A percentile compares a stretch with the other conserved stretches of the same genome.
phyloP scores from a whole-genome alignment of 2,797 vertebrate species.

The Lycodopsis pacificus region DNA sequence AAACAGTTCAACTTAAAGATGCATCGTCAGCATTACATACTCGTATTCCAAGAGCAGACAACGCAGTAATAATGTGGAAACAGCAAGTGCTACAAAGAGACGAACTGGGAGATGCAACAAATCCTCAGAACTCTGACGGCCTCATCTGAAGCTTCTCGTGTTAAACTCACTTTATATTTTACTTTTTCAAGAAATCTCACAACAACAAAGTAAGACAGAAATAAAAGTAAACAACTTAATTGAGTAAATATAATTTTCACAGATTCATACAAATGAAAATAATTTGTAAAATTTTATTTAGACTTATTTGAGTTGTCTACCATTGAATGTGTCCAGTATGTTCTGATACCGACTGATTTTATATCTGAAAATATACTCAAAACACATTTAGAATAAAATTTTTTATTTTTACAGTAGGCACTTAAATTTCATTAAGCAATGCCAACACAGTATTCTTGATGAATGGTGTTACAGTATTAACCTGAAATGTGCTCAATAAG shows the following conservation, averaged over 20 bases:
- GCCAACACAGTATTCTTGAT: slow-evolving; percentile 1
- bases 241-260: neutral
- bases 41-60: neutral
- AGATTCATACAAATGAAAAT: neutral
- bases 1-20: slow-evolving; percentile 22
- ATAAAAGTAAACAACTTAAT: neutral
- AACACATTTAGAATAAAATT: neutral
- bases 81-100: neutral
- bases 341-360: neutral
- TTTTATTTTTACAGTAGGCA: slow-evolving; percentile 49
- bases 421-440: slow-evolving; percentile 52
- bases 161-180: neutral
- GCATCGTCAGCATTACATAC: slow-evolving; percentile 10
- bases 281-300: neutral
- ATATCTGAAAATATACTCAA: neutral
- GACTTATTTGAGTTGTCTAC: neutral
- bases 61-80: neutral
- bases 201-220: slow-evolving; percentile 3
- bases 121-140: neutral
- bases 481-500: slow-evolving; percentile 38
- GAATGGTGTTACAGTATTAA: slow-evolving; percentile 10
- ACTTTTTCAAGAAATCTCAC: neutral
- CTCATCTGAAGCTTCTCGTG: too few relatives aligned
- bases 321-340: neutral
- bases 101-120: neutral